Evolutionary conservation across 2,888 invertebrate species (phyloP).

Genomic region (Megalurothrips usitatus): DNA sequence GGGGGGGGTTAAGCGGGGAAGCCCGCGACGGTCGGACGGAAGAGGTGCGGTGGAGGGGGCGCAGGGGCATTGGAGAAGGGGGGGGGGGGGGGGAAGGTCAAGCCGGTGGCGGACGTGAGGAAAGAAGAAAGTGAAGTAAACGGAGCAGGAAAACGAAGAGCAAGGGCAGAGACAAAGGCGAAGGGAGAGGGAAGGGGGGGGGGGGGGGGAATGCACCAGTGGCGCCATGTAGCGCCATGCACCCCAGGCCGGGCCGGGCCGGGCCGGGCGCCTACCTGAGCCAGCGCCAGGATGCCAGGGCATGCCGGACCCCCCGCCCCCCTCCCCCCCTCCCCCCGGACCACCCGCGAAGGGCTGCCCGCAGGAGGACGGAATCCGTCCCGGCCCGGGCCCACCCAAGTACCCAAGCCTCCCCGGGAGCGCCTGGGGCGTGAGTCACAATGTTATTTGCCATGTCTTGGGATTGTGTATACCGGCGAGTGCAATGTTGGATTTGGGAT

Average conservation of each 20-base stretch:
- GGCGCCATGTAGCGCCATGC: background rate
- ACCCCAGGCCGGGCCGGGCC: background rate
- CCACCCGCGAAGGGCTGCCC: background rate
- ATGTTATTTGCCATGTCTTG: too few species aligned
- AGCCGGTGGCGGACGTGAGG: background rate
- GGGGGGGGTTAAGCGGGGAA: too few species aligned
- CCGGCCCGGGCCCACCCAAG: too few species aligned
- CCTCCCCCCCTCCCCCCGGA: too few species aligned
- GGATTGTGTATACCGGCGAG: too few species aligned
- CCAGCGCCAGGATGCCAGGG: background rate
- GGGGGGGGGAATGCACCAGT: background rate
- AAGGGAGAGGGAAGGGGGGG: background rate
- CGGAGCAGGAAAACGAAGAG: background rate
- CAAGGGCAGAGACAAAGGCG: background rate
- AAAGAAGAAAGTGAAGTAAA: background rate
- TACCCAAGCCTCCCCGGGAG: too few species aligned
- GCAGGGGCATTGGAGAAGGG: background rate
- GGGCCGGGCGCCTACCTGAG: background rate
- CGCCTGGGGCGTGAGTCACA: too few species aligned
- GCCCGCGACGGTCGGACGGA: too few species aligned
- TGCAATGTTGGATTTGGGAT: too few species aligned
- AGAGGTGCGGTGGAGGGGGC: background rate
- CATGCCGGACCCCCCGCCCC: too few species aligned
- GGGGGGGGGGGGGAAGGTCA: background rate
- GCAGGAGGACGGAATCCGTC: too few species aligned